These are phyloP conservation scores for Pterostichus niger DNA, from an alignment of 2,888 invertebrate genomes.

Conservation along the genomic window DNA sequence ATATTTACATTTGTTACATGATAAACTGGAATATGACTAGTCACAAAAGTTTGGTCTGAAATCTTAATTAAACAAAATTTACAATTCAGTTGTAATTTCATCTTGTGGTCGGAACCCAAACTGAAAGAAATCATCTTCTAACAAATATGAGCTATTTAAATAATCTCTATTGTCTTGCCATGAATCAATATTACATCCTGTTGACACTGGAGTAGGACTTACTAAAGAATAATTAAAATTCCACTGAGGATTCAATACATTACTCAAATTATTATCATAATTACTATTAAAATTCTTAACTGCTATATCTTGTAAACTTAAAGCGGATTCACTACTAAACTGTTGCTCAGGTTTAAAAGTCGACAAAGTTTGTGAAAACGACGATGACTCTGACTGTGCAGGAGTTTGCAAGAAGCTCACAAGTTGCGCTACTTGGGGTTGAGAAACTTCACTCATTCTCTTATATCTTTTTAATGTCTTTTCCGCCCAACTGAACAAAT, in stretches of 20 bases:
- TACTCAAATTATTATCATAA: constrained; percentile 73
- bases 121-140: constrained; percentile 90
- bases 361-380: constrained; percentile 75
- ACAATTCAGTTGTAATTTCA: constrained; percentile 92
- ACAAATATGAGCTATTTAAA: constrained; percentile 81
- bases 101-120: constrained; percentile 92
- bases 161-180: constrained; percentile 75
- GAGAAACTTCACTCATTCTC: constrained; percentile 78
- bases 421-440: constrained; percentile 86
- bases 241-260: constrained; percentile 78
- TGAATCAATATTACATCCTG: constrained; percentile 78
- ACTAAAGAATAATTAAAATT: constrained; percentile 76
- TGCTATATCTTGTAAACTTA: constrained; percentile 74
- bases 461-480: constrained; percentile 84
- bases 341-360: constrained; percentile 76
- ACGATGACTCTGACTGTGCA: constrained; percentile 68
- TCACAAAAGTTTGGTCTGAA: constrained; percentile 67
- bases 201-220: constrained; percentile 75
- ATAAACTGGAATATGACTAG: constrained; percentile 69
- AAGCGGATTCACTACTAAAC: constrained; percentile 72
- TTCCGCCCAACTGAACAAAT: constrained; percentile 90
- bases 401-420: constrained; percentile 87
- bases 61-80: constrained; percentile 70
- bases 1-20: constrained; percentile 67
- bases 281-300: constrained; percentile 74